Evolutionary conservation across 2,888 invertebrate genomes (phyloP), one percentile per base, ranked within the genome.

Genomic region (Synanthedon tipuliformis): DNA sequence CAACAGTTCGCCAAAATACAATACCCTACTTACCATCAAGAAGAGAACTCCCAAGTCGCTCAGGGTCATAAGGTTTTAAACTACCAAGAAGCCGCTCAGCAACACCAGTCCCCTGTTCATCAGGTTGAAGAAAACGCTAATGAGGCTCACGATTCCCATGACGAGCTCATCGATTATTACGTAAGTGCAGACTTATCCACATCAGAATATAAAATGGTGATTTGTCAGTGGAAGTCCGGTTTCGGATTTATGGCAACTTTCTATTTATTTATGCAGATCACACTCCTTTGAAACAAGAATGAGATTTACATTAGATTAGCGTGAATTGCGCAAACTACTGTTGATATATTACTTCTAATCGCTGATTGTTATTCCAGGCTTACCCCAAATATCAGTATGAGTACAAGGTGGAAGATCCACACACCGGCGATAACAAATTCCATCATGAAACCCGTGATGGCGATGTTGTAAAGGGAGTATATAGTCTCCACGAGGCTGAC

Each of bases 401-500:
- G 75, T 90, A 90, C 74, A 89, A 89, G 67, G 89, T 89, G n/a
- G 87, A 89, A 57, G 90, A 90, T 57, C 88, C 88, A 23, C 89
- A 90, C 58, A 90, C 90, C 41, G 91, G 90, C 49, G 90, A 90
- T 71, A 89, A 89, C 63, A 90, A 90, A 72, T 89, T 82, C 74
- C 90, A 90, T 61, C 81, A 87, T 54, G 90, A 90, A 69, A 72
- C 79, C 58, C 82, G 89, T 13, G 89, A 90, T 76, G 92, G 92
- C 7, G 89, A 91, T 61, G 89, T 83, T 13, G 92, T 92, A 52
- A 89, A 89, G 68, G 92, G 92, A 41, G 89, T 90, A 50, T 92
- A 92, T 69, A 86, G 88, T 51, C 73, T 90, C 45, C 88, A 88
- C 54, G 90, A 90, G 63, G 83, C 90, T 55, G 90, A 89, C 58